Conservation (phyloP, 2,797 vertebrate species). For the Ispidina lecontei region DNA sequence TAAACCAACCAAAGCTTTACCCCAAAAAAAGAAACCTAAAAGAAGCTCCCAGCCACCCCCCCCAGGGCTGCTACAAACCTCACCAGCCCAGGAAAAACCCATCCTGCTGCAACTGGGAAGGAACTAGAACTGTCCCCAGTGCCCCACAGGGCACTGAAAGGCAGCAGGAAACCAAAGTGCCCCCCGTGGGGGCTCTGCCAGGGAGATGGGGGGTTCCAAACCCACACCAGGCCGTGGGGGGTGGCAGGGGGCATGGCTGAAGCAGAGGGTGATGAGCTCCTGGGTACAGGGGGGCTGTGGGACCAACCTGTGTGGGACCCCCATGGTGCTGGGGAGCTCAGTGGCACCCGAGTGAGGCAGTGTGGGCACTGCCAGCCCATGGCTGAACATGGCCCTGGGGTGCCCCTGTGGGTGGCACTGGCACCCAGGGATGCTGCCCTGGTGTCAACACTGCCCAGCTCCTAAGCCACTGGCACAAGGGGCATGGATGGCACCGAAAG, state of each 20-base stretch:
- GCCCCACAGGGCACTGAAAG: rapidly evolving
- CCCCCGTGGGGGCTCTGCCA: rapidly evolving
- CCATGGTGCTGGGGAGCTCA: rapidly evolving
- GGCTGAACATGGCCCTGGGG: rapidly evolving
- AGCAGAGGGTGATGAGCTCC: not conserved
- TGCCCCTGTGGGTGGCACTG: not conserved
- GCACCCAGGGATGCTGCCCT: not conserved
- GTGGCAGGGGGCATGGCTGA: rapidly evolving
- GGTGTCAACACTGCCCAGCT: too few species aligned
- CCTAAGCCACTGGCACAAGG: not conserved
- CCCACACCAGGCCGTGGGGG: rapidly evolving
- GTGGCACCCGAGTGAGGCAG: rapidly evolving
- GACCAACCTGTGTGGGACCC: not conserved
- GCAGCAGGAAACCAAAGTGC: not conserved
- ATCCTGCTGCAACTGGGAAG: not conserved
- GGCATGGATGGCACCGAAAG: not conserved
- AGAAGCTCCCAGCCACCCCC: not conserved
- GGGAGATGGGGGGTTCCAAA: not conserved
- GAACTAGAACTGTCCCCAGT: too few species aligned
- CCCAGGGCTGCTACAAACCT: not conserved
- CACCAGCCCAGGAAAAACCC: not conserved
- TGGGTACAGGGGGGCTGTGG: rapidly evolving
- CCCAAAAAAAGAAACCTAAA: not conserved
- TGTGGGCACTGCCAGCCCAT: not conserved
- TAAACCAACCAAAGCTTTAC: not conserved